Evolutionary conservation across 1,140 invertebrate species (phyloP).

Genomic region (Saccostrea cuccullata): DNA sequence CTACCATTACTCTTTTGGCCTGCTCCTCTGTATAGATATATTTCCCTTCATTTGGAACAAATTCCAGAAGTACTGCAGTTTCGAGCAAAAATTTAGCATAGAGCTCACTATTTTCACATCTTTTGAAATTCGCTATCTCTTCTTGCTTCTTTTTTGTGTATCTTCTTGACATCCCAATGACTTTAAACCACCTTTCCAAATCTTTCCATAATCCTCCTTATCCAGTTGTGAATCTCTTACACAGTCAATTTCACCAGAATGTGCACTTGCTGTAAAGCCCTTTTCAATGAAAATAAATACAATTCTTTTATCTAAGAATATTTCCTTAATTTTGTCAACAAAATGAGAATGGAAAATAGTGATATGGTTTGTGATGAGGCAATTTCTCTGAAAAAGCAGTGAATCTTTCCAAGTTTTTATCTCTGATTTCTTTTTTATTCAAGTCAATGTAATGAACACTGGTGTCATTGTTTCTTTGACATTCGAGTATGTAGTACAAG

Average conservation of each 20-base stretch:
- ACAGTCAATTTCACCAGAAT: neutral
- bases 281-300: neutral
- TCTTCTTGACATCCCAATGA: constrained; percentile 23
- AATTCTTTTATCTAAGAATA: neutral
- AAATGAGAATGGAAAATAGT: neutral
- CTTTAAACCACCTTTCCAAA: constrained; percentile 20
- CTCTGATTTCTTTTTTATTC: neutral
- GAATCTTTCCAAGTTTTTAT: constrained; percentile 31
- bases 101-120: neutral
- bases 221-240: constrained; percentile 25
- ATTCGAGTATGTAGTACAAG: constrained; percentile 23
- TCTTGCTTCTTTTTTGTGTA: constrained; percentile 20
- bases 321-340: neutral
- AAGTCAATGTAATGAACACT: constrained; percentile 35
- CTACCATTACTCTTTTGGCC: neutral
- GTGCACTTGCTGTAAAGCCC: neutral
- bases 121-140: neutral
- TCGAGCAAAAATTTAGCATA: neutral
- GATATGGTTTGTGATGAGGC: neutral
- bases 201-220: constrained; percentile 10
- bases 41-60: neutral
- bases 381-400: neutral
- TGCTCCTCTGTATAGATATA: neutral
- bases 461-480: neutral
- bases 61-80: neutral